Evolutionary conservation across 2,888 invertebrate genomes (phyloP).

Genomic region (Caenorhabditis panamensis): DNA sequence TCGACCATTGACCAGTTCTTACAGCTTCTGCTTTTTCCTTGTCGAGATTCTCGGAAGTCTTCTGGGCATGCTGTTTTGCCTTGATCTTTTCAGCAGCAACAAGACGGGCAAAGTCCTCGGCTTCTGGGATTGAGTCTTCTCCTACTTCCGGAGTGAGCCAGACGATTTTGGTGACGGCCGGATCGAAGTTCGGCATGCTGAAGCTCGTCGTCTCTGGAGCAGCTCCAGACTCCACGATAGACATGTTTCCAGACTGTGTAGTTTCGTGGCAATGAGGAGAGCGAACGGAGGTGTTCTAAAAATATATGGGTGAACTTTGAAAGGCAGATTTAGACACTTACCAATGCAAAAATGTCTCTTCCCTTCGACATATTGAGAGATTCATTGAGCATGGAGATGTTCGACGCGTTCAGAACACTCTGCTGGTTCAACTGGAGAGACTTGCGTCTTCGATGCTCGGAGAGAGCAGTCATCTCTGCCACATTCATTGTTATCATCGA

Average conservation of each 20-base stretch:
- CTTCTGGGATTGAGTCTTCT: slow-evolving; percentile 20
- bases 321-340: background rate
- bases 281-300: slow-evolving; percentile 38
- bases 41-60: background rate
- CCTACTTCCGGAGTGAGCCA: slow-evolving; percentile 30
- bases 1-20: background rate
- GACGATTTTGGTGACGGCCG: slow-evolving; percentile 23
- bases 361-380: background rate
- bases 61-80: slow-evolving; percentile 1
- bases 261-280: slow-evolving; percentile 8
- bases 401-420: slow-evolving; percentile 5
- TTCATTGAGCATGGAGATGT: background rate
- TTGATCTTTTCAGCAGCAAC: background rate
- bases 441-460: slow-evolving; percentile 17
- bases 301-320: slow-evolving; percentile 2
- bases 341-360: slow-evolving; percentile 44
- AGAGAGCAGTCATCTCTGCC: background rate
- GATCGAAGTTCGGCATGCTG: slow-evolving; percentile 29
- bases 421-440: slow-evolving; percentile 4
- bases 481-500: slow-evolving; percentile 19
- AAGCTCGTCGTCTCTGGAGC: slow-evolving; percentile 3
- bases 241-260: background rate
- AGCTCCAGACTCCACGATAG: background rate
- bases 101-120: slow-evolving; percentile 16
- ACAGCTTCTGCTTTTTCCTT: background rate